phyloP scores from a whole-genome alignment of 2,113 vertebrate species.

The Mesembrinibis cayennensis region DNA sequence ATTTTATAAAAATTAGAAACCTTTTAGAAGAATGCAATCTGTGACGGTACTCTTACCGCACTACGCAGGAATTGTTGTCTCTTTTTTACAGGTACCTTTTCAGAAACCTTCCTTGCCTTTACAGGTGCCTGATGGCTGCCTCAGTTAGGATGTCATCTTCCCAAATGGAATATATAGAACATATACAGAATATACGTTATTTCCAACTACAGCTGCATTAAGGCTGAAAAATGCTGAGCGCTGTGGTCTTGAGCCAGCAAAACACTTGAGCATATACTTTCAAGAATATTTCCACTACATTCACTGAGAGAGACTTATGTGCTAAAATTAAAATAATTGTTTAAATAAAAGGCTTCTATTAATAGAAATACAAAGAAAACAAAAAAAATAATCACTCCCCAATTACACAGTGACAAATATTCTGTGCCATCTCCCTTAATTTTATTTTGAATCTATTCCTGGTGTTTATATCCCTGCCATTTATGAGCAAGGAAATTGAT shows the following conservation, averaged over 20 bases:
- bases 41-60: not conserved
- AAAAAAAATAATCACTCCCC: not conserved
- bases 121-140: not conserved
- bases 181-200: accelerated
- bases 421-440: not conserved
- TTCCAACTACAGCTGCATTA: not conserved
- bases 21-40: not conserved
- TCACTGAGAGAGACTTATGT: not conserved
- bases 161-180: accelerated
- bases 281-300: not conserved
- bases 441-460: not conserved
- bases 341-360: not conserved
- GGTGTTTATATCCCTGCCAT: not conserved
- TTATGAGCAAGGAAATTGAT: not conserved
- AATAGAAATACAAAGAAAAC: not conserved
- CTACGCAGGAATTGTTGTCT: not conserved
- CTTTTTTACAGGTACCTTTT: not conserved
- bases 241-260: not conserved
- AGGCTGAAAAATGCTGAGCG: not conserved
- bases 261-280: not conserved
- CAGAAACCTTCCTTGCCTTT: not conserved
- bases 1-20: not conserved
- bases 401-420: not conserved
- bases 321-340: not conserved
- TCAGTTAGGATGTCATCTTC: not conserved